Evolutionary conservation across 2,888 invertebrate species (phyloP).

Genomic region (Abrostola tripartita): DNA sequence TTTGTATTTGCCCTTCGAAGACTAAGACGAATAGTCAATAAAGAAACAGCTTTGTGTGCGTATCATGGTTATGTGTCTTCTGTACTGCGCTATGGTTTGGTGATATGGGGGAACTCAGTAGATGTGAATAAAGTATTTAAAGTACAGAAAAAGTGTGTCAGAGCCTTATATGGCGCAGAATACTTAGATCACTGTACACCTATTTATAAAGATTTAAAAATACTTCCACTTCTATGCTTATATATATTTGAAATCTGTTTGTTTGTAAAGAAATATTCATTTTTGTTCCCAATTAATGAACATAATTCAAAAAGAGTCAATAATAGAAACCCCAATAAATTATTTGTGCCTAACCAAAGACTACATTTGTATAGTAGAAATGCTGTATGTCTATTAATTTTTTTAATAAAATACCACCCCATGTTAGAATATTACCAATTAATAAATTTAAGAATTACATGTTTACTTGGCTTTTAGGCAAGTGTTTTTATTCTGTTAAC

Average conservation of each 20-base stretch:
- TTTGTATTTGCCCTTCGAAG: conserved; percentile 4
- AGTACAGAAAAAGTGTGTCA: no score
- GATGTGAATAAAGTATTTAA: no score
- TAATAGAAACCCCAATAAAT: neutral
- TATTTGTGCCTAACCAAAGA: neutral
- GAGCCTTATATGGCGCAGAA: neutral
- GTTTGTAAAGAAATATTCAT: neutral
- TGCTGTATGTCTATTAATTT: neutral
- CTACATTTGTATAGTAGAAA: neutral
- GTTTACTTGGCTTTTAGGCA: neutral
- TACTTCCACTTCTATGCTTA: neutral
- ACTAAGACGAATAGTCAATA: neutral
- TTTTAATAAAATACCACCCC: neutral
- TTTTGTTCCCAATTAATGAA: neutral
- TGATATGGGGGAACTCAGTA: no score
- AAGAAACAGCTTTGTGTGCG: conserved; percentile 3
- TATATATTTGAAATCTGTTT: neutral
- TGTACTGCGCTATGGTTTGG: no score
- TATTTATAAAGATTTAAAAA: neutral
- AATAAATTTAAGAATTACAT: neutral
- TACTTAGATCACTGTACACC: neutral
- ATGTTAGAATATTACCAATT: neutral
- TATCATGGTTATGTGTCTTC: conserved; percentile 10
- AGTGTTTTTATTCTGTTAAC: neutral
- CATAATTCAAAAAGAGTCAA: neutral